Conservation (phyloP, 1,140 invertebrate species). For the Cherax destructor region DNA sequence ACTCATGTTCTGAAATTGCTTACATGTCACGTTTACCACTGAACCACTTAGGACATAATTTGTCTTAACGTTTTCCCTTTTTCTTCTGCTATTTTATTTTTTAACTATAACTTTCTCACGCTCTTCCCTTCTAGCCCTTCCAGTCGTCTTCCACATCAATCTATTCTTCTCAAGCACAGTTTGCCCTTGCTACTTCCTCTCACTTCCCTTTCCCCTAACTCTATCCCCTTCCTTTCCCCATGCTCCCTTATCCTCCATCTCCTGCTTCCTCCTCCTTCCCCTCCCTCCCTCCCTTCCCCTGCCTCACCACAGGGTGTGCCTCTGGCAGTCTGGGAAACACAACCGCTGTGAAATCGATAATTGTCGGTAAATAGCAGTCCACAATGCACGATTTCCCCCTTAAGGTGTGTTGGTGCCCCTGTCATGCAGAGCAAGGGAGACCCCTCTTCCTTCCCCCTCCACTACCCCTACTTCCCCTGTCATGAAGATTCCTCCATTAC, state of each 20-base stretch:
- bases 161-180: too few relatives aligned
- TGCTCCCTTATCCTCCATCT: neutral
- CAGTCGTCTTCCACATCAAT: too few relatives aligned
- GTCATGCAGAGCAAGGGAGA: conserved; percentile 7
- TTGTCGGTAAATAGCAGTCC: conserved; percentile 23
- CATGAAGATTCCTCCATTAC: neutral
- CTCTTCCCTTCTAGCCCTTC: too few relatives aligned
- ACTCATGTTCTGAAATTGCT: too few relatives aligned
- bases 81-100: too few relatives aligned
- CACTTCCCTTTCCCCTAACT: too few relatives aligned
- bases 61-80: too few relatives aligned
- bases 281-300: neutral
- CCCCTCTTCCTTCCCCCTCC: neutral
- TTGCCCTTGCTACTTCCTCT: too few relatives aligned
- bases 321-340: conserved; percentile 5
- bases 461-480: neutral
- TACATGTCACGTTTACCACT: too few relatives aligned
- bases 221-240: too few relatives aligned
- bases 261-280: neutral
- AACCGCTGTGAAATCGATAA: conserved; percentile 43
- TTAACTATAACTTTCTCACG: too few relatives aligned
- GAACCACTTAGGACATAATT: too few relatives aligned
- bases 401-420: neutral
- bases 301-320: neutral
- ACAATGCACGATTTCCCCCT: conserved; percentile 16